These are phyloP conservation scores for Cassiopea xamachana DNA, from an alignment of 30 jellyfish, hydroid and myxozoan genomes.

Conservation along the genomic window DNA sequence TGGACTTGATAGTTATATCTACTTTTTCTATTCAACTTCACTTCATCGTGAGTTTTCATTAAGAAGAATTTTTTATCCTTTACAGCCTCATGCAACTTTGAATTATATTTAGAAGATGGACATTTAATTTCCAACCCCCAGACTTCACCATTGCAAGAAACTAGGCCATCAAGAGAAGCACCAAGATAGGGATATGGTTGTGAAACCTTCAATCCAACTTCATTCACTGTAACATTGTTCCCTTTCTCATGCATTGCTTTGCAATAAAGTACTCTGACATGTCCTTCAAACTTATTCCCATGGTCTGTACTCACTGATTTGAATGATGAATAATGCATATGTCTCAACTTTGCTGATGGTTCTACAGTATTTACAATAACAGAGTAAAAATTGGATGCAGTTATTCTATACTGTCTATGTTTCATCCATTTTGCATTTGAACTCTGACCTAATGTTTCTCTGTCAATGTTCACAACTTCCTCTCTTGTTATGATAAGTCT, in stretches of 20 bases:
- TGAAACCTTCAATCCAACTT: slow-evolving; percentile 15
- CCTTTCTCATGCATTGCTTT: slow-evolving; percentile 10
- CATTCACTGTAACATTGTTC: background rate
- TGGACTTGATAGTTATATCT: slow-evolving; percentile 34
- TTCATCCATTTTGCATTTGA: slow-evolving; percentile 15
- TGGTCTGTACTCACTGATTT: slow-evolving; percentile 21
- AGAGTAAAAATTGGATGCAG: slow-evolving; percentile 33
- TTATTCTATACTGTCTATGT: slow-evolving; percentile 6
- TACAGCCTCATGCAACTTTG: slow-evolving; percentile 11
- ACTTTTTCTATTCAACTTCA: slow-evolving; percentile 24
- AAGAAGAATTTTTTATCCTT: background rate
- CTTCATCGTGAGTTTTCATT: background rate
- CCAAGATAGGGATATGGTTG: slow-evolving; percentile 14
- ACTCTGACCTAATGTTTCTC: slow-evolving; percentile 3
- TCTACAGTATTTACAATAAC: slow-evolving; percentile 32
- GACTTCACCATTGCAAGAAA: background rate
- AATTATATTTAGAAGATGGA: slow-evolving; percentile 17
- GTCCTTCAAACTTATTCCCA: slow-evolving; percentile 15
- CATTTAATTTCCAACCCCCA: slow-evolving; percentile 34
- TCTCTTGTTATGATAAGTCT: background rate
- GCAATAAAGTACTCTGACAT: slow-evolving; percentile 13
- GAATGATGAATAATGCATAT: slow-evolving; percentile 14
- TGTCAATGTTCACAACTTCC: background rate
- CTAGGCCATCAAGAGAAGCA: slow-evolving; percentile 38
- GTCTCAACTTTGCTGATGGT: slow-evolving; percentile 21